phyloP scores from a whole-genome alignment of 2,888 invertebrate species.

The Thelaira solivaga region DNA sequence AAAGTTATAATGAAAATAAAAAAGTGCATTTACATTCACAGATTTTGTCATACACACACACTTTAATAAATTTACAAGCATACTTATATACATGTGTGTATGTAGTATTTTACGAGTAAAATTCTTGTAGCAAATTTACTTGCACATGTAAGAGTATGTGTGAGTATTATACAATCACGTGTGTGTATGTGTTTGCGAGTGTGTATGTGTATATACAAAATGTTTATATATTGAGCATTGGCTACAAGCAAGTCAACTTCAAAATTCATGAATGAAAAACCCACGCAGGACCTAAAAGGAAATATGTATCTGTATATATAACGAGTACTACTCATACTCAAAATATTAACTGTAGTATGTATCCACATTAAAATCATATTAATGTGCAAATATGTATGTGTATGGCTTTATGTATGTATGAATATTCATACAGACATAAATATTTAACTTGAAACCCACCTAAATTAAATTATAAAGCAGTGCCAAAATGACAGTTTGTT shows the following conservation, averaged over 20 bases:
- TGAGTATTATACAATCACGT: neutral
- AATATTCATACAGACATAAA: neutral
- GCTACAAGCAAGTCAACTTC: constrained; percentile 46
- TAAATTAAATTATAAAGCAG: constrained; percentile 25
- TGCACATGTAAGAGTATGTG: constrained; percentile 36
- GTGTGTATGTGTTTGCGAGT: constrained; percentile 58
- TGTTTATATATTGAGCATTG: constrained; percentile 28
- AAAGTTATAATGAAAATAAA: constrained; percentile 6
- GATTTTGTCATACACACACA: neutral
- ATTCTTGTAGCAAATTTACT: constrained; percentile 4
- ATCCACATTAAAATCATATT: neutral
- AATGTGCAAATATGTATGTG: neutral
- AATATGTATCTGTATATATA: constrained; percentile 14
- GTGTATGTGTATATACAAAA: neutral
- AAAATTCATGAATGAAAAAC: constrained; percentile 75
- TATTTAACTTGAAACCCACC: constrained; percentile 24
- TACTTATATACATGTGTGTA: neutral
- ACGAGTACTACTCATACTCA: constrained; percentile 14
- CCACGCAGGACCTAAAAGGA: constrained; percentile 68
- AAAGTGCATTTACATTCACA: neutral
- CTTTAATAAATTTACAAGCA: neutral
- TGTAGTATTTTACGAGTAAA: constrained; percentile 29
- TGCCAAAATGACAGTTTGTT: constrained; percentile 5
- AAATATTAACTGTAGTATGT: neutral
- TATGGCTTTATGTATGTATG: neutral